Evolutionary conservation across 2,797 vertebrate species (phyloP).

Genomic region (Tamandua tetradactyla): DNA sequence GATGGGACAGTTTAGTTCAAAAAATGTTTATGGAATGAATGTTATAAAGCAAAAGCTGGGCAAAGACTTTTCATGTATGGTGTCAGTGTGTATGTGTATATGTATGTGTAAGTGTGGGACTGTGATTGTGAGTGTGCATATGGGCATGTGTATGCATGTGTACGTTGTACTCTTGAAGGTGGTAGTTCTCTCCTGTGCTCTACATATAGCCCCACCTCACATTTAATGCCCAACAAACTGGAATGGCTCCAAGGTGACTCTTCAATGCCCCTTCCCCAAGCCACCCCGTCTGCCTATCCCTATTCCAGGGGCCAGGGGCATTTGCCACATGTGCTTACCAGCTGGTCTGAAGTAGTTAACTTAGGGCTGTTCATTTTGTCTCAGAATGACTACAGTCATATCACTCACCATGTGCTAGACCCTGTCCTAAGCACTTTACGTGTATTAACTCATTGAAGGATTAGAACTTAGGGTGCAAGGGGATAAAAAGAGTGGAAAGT

Average conservation of each 20-base stretch:
- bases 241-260: neutral
- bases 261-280: conserved; percentile 40
- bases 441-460: neutral
- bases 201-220: neutral
- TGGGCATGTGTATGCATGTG: rapidly evolving
- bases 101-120: neutral
- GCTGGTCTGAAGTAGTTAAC: neutral
- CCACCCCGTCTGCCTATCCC: conserved; percentile 1
- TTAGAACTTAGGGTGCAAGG: neutral
- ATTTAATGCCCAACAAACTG: neutral
- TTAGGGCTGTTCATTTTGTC: neutral
- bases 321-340: conserved; percentile 29
- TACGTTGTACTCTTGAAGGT: neutral
- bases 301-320: conserved; percentile 28
- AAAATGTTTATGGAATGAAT: neutral
- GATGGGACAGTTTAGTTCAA: neutral
- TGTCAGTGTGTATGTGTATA: neutral
- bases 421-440: neutral
- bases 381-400: neutral
- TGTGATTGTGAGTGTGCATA: neutral
- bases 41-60: neutral
- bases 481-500: neutral
- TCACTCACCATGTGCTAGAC: too few relatives aligned
- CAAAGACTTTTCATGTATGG: neutral
- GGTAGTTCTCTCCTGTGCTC: neutral